phyloP scores from a whole-genome alignment of 2,797 vertebrate genomes.

The Molossus alvarezi region DNA sequence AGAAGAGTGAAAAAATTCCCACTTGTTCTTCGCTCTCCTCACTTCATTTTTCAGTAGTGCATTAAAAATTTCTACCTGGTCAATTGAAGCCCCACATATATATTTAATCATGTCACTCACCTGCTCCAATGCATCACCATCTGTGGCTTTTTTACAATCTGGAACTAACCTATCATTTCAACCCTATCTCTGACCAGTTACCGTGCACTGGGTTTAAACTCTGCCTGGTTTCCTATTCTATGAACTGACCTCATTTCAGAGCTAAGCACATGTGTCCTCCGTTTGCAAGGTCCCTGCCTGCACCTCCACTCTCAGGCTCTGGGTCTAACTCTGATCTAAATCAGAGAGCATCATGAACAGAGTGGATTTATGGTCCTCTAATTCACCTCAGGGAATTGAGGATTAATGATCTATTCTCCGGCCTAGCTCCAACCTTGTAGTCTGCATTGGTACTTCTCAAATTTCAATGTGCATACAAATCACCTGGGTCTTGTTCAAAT shows the following conservation, averaged over 20 bases:
- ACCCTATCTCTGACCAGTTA: background rate
- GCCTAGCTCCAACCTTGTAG: conserved; percentile 7
- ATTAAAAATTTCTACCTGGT: conserved; percentile 29
- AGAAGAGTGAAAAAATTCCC: background rate
- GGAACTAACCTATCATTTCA: background rate
- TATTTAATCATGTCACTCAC: background rate
- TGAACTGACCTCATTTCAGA: background rate
- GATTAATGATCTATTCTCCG: background rate
- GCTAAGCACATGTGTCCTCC: background rate
- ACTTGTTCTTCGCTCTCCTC: background rate
- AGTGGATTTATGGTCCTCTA: background rate
- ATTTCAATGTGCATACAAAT: background rate
- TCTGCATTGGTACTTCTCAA: background rate
- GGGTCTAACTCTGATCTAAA: background rate
- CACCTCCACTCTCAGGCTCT: background rate
- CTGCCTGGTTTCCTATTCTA: background rate
- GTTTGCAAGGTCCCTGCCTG: background rate
- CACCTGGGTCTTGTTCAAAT: background rate
- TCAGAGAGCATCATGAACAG: background rate
- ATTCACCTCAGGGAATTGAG: background rate
- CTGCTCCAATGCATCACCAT: background rate
- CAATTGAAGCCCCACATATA: background rate
- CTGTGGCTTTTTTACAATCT: background rate
- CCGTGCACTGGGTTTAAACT: background rate
- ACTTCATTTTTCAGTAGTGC: background rate